phyloP scores from a whole-genome alignment of 1,140 invertebrate species.

The Cyclargus thomasi region DNA sequence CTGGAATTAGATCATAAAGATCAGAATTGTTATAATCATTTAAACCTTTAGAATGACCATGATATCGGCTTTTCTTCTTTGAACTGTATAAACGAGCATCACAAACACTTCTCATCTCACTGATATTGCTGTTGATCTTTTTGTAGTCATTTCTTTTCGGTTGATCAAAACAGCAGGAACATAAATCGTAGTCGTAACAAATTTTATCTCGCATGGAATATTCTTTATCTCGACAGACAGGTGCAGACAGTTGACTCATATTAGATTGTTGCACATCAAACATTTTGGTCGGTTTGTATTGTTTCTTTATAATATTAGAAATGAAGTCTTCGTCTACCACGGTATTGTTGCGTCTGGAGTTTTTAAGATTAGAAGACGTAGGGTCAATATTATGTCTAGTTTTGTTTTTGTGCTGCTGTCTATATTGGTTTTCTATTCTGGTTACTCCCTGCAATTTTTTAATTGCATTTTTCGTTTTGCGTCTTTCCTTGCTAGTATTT shows the following conservation, averaged over 20 bases:
- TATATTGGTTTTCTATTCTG: background rate
- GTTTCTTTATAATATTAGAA: conserved; percentile 54
- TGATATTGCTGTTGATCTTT: conserved; percentile 29
- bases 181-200: conserved; percentile 41
- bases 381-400: background rate
- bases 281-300: conserved; percentile 57
- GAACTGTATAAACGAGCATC: conserved; percentile 54
- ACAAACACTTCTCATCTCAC: conserved; percentile 52
- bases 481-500: background rate
- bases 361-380: background rate
- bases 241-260: conserved; percentile 57
- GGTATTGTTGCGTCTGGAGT: conserved; percentile 25
- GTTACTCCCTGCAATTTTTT: background rate
- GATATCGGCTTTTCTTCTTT: conserved; percentile 31
- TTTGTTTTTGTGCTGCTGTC: background rate
- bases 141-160: conserved; percentile 24
- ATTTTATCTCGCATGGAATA: conserved; percentile 36
- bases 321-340: conserved; percentile 55
- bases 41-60: conserved; percentile 27
- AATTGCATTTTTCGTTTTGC: background rate
- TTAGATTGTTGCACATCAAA: conserved; percentile 48
- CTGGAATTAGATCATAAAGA: conserved; percentile 56
- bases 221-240: conserved; percentile 58
- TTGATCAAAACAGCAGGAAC: conserved; percentile 49
- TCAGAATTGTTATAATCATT: conserved; percentile 52